phyloP scores from a whole-genome alignment of 2,797 vertebrate genomes.

The Prunella strophiata region DNA sequence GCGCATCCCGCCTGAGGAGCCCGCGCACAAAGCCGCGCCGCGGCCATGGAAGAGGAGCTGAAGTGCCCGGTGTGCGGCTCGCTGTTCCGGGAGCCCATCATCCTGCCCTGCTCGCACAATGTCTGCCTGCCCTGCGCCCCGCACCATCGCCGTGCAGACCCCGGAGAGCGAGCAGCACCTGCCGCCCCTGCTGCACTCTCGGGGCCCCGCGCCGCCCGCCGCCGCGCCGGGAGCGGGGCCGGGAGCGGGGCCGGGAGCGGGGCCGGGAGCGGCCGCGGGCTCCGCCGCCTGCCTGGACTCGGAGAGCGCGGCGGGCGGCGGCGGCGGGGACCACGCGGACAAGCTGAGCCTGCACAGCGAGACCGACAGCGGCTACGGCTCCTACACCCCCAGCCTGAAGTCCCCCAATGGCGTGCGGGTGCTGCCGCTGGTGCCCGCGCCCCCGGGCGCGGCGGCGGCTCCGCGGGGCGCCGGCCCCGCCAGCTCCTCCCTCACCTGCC shows the following conservation, averaged over 20 bases:
- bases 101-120: constrained; percentile 95
- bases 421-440: constrained; percentile 84
- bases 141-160: constrained; percentile 94
- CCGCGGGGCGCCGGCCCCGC: constrained; percentile 69
- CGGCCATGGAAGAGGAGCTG: constrained; percentile 94
- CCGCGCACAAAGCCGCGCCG: neutral
- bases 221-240: neutral
- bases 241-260: no score
- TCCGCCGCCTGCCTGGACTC: constrained; percentile 71
- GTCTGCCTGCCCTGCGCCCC: constrained; percentile 92
- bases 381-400: constrained; percentile 94
- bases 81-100: constrained; percentile 91
- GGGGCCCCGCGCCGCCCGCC: constrained; percentile 32
- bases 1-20: neutral
- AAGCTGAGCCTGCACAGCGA: constrained; percentile 97
- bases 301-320: constrained; percentile 65
- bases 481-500: constrained; percentile 91
- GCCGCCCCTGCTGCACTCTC: constrained; percentile 80
- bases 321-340: constrained; percentile 84
- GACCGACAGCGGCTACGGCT: constrained; percentile 97
- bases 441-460: constrained; percentile 79
- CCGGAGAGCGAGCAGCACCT: constrained; percentile 88
- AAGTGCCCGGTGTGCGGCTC: constrained; percentile 97
- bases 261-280: constrained; percentile 72
- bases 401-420: constrained; percentile 93